Base-by-base conservation (phyloP, 2,888 invertebrate genomes). In the Xestia ashworthii region DNA sequence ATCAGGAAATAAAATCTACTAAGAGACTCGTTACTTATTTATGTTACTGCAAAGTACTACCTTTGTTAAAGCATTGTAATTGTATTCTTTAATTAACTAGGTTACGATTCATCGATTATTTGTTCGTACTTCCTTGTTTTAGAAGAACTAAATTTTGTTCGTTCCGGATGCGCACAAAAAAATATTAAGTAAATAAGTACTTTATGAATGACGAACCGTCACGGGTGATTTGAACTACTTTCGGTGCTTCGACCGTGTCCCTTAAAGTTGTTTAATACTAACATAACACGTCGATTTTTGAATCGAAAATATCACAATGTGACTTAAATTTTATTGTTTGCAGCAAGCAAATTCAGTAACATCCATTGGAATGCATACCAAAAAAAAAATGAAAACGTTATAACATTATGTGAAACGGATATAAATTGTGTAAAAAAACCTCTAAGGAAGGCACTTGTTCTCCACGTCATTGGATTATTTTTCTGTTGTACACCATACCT, bases 121-220 rank as follows among this genome's bases (percentile, higher is more conserved):
- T n/a, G 25, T n/a, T 65, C 38, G 4, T 44, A 67, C 58, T 83
- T 83, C 85, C 85, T 84, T 62, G 71, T 73, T 76, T 67, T 66
- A 70, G 22, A 22, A 38, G 64, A 62, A 32, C 32, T 44, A 11
- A 44, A 41, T 60, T 50, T 9, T 55, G 8, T 58, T 25, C 11
- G 12, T 84, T 83, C 83, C 85, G 81, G 62, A 41, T 71, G 50
- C 14, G 41, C 25, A 67, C 38, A 62, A 67, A 72, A 68, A 3
- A 3, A 2, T 66, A n/a, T 1, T 62, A 62, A 19, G 16, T 38
- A 2, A 32, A 32, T 32, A 46, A 5, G n/a, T 38, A 14, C n/a
- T 19, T 5, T 25, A 25, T 22, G n/a, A 65, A n/a, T 58, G 48
- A 25, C 14, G 6, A 41, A 22, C 19, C 41, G 48, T 58, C n/a